These are phyloP conservation scores for Scolopax bukidnonensis DNA, from an alignment of 2,797 vertebrate species.

Conservation along the genomic window DNA sequence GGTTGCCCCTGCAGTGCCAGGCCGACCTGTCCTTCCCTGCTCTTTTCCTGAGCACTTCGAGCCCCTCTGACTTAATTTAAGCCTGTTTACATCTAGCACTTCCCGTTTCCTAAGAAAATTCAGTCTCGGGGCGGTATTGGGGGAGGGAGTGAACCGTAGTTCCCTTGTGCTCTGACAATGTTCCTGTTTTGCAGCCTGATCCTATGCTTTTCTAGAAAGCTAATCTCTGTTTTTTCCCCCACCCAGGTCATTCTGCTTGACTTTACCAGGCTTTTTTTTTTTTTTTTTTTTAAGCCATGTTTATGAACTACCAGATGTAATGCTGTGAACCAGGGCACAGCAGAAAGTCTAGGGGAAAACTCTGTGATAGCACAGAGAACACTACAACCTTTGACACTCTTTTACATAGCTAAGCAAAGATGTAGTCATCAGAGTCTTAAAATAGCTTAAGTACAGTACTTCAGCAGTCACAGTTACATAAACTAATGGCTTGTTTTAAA, in stretches of 20 bases:
- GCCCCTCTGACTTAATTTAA: slow-evolving; percentile 27
- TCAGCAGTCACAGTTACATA: slow-evolving; percentile 60
- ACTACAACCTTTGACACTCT: slow-evolving; percentile 39
- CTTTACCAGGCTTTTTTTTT: not conserved
- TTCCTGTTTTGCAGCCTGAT: slow-evolving; percentile 17
- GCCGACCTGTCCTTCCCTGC: not conserved
- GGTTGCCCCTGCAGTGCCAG: not conserved
- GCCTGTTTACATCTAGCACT: slow-evolving; percentile 21
- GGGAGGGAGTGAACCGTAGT: not conserved
- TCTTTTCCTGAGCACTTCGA: not conserved
- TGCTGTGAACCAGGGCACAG: not conserved
- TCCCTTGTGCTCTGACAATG: not conserved
- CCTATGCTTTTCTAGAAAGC: not conserved
- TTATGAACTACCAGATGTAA: not conserved
- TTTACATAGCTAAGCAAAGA: slow-evolving; percentile 57
- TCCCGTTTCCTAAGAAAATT: slow-evolving; percentile 42
- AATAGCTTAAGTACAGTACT: slow-evolving; percentile 64
- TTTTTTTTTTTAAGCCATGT: not conserved
- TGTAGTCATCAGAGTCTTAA: slow-evolving; percentile 60
- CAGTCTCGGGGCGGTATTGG: not conserved
- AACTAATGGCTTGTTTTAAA: slow-evolving; percentile 54
- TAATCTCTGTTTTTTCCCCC: not conserved
- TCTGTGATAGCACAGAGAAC: not conserved
- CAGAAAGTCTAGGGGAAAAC: not conserved
- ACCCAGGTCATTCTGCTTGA: not conserved